These are phyloP conservation scores for Phalloptychus januarius DNA, from an alignment of 2,797 vertebrate genomes.

Conservation along the genomic window DNA sequence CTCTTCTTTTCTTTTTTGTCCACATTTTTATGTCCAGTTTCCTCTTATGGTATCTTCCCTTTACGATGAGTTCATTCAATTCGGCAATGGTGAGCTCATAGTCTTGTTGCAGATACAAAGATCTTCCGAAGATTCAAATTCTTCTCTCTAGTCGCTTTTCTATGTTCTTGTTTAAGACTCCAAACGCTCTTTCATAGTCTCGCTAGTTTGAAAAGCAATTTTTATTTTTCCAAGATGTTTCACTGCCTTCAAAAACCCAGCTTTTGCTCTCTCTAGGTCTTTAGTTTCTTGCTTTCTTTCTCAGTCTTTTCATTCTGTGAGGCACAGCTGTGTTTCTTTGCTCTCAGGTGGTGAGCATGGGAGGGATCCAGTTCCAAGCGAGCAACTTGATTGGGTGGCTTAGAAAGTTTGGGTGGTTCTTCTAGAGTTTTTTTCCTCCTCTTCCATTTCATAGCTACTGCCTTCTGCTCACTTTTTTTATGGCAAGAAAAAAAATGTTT, in stretches of 20 bases:
- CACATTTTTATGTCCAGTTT: slow-evolving; percentile 44
- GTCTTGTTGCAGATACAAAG: slow-evolving; percentile 56
- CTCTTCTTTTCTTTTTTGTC: slow-evolving; percentile 40
- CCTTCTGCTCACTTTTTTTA: slow-evolving; percentile 23
- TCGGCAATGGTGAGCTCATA: slow-evolving; percentile 53
- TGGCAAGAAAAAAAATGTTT: slow-evolving; percentile 23
- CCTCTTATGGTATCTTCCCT: slow-evolving; percentile 33
- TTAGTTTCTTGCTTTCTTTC: slow-evolving; percentile 28
- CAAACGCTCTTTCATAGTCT: slow-evolving; percentile 10
- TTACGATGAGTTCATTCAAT: slow-evolving; percentile 58
- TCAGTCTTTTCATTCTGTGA: slow-evolving; percentile 57
- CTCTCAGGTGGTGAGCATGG: slow-evolving; percentile 76
- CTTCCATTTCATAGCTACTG: slow-evolving; percentile 27
- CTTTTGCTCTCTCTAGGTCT: slow-evolving; percentile 55
- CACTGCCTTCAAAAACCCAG: slow-evolving; percentile 1
- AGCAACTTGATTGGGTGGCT: slow-evolving; percentile 75
- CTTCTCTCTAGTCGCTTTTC: slow-evolving; percentile 32
- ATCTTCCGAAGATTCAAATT: slow-evolving; percentile 54
- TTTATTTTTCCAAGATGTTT: slow-evolving; percentile 31
- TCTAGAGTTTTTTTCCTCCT: slow-evolving; percentile 14
- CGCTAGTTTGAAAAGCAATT: slow-evolving; percentile 13
- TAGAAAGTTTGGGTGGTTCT: slow-evolving; percentile 75
- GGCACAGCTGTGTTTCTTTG: slow-evolving; percentile 64
- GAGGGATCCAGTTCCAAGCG: slow-evolving; percentile 72
- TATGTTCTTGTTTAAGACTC: slow-evolving; percentile 2